Conservation (phyloP, 2,113 vertebrate genomes). For the Tylochromis polylepis region DNA sequence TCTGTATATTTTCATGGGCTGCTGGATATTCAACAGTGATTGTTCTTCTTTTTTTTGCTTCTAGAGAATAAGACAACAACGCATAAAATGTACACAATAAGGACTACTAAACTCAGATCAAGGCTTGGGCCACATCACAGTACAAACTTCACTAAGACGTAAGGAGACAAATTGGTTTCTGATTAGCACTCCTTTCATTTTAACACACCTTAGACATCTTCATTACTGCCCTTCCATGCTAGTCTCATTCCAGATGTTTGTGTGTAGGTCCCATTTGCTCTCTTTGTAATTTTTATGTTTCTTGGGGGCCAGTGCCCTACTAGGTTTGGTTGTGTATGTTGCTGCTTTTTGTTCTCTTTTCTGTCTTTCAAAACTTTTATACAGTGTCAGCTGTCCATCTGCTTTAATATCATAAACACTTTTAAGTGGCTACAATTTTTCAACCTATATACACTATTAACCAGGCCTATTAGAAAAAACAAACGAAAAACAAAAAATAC, state of each 20-base stretch:
- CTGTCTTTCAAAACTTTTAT: not conserved
- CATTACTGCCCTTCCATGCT: not conserved
- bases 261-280: not conserved
- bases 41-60: not conserved
- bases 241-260: not conserved
- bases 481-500: not conserved
- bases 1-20: not conserved
- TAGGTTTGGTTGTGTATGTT: not conserved
- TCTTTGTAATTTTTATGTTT: not conserved
- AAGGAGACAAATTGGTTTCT: slow-evolving; percentile 38
- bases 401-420: not conserved
- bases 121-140: slow-evolving; percentile 22
- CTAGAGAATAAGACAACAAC: not conserved
- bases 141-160: slow-evolving; percentile 36
- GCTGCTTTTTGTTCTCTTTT: not conserved
- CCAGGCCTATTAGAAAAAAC: not conserved
- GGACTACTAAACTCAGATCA: slow-evolving; percentile 12
- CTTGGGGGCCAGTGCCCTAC: not conserved
- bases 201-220: not conserved
- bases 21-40: not conserved
- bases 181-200: slow-evolving; percentile 18
- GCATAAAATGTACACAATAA: slow-evolving; percentile 9
- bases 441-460: not conserved
- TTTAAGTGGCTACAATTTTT: not conserved
- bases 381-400: not conserved